These are phyloP conservation scores for Polylopha cassiicola DNA, from an alignment of 2,888 invertebrate species.

Conservation along the genomic window DNA sequence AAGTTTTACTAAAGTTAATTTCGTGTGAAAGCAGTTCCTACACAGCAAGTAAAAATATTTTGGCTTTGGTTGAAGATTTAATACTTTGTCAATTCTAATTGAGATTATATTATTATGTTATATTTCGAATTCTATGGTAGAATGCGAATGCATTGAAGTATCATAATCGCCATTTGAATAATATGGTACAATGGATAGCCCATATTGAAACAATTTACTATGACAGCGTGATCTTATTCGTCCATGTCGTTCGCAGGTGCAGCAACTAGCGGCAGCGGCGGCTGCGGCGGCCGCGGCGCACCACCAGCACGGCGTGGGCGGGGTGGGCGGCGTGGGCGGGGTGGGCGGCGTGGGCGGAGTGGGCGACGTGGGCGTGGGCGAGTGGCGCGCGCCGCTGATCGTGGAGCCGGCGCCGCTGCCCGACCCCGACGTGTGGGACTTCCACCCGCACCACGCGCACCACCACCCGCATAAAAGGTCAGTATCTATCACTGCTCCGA, in stretches of 20 bases:
- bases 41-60: no score
- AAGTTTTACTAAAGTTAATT: no score
- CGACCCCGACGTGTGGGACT: slow-evolving; percentile 66
- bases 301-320: slow-evolving; percentile 79
- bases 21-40: no score
- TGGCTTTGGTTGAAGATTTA: no score
- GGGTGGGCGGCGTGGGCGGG: slow-evolving; percentile 78
- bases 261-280: slow-evolving; percentile 87
- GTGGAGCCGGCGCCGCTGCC: slow-evolving; percentile 78
- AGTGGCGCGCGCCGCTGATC: slow-evolving; percentile 95
- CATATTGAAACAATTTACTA: no score
- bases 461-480: slow-evolving; percentile 65
- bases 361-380: slow-evolving; percentile 46
- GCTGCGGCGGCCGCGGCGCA: slow-evolving; percentile 88
- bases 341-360: slow-evolving; percentile 81
- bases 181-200: no score
- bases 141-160: no score
- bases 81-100: no score
- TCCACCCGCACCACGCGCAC: slow-evolving; percentile 54
- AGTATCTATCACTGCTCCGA: background rate
- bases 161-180: no score
- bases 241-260: slow-evolving; percentile 68
- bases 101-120: no score
- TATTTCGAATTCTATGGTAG: no score
- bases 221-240: no score